Evolutionary conservation across 1,140 invertebrate genomes (phyloP), one percentile per base, ranked within the genome.

Genomic region (Diprion similis): DNA sequence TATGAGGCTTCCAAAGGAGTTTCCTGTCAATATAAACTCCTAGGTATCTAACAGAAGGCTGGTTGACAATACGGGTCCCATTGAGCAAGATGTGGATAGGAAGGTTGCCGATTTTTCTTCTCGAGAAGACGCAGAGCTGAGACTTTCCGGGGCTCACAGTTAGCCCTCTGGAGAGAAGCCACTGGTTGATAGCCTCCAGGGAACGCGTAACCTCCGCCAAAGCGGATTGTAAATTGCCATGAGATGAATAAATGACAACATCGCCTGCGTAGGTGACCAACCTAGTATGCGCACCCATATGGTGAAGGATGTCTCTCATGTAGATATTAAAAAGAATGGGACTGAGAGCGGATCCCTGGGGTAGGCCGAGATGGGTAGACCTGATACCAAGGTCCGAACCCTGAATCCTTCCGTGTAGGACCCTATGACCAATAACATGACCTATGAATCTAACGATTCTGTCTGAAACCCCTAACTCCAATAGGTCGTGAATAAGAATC

Each of bases 401-500:
- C 51, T 9, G 51, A 9, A 4, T 15, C n/a, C 11, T 15, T 8
- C 9, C 51, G 7, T 15, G 24, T 3, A 46, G 45, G 17, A 66
- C 66, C 17, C n/a, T 68, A 8, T 45, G 46, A 13, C 18, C 8
- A 0, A 46, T 68, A 15, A 67, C 13, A 46, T 68, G 66, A 8
- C 15, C 4, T 24, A 48, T 68, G 19, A 73, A 64, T 15, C 15
- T 17, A 2, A 59, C 46, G 9, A 64, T 65, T 37, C 24, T 2
- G n/a, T 59, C 7, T 47, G 73, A 59, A 4, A 74, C 17, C 0
- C 51, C 8, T 3, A 71, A 59, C 18, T 67, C 45, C 0, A 24
- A 7, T 10, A 74, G 46, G 18, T 70, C 70, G 17, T 71, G 51
- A 17, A 74, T 74, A 8, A 74, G 37, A 13, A 15, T 46, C 10